phyloP scores from a whole-genome alignment of 2,888 invertebrate genomes.

The Timema cristinae region DNA sequence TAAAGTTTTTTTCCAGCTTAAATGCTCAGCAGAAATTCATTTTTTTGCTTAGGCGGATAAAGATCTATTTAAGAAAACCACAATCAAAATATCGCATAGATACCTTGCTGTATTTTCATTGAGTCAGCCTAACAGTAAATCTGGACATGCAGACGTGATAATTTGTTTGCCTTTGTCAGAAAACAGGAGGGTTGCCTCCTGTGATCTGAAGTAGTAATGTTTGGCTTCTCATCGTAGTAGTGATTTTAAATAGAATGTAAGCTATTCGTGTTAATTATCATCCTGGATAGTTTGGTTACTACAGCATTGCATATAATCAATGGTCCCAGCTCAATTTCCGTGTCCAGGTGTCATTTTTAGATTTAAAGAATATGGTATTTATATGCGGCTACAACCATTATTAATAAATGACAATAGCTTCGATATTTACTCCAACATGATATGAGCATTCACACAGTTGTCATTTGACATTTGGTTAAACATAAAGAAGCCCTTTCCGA shows the following conservation, averaged over 20 bases:
- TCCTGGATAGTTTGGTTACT: too few species aligned
- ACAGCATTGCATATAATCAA: too few species aligned
- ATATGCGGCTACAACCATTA: too few species aligned
- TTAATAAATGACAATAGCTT: too few species aligned
- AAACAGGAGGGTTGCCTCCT: neutral
- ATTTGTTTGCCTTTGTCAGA: constrained; percentile 1
- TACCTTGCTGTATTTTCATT: neutral
- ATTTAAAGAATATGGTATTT: too few species aligned
- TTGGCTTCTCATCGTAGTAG: neutral
- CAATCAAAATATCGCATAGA: neutral
- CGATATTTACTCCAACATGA: too few species aligned
- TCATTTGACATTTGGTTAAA: too few species aligned
- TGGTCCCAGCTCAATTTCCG: too few species aligned
- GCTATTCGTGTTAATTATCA: too few species aligned
- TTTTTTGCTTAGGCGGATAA: neutral
- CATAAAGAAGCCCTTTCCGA: too few species aligned
- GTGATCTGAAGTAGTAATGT: neutral
- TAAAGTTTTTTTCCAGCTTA: neutral
- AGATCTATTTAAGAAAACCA: constrained; percentile 10
- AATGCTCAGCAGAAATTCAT: neutral
- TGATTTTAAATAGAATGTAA: neutral
- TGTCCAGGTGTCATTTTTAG: too few species aligned
- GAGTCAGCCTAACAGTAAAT: neutral
- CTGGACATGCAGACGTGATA: constrained; percentile 3
- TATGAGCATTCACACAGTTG: too few species aligned